A percentile compares a stretch with the other conserved stretches of the same genome.
phyloP scores from a whole-genome alignment of 2,888 invertebrate species.

The Blastobasis adustella region DNA sequence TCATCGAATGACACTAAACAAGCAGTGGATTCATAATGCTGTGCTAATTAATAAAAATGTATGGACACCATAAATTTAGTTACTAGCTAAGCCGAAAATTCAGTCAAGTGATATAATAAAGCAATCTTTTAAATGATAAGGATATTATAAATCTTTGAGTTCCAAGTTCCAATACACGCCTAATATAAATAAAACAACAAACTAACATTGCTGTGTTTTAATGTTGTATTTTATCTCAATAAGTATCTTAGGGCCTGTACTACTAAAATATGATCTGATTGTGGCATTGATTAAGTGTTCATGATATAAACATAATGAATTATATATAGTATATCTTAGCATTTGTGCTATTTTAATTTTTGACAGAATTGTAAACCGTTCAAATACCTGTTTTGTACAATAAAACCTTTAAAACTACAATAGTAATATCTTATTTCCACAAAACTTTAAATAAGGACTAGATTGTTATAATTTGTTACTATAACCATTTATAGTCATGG shows the following conservation, averaged over 20 bases:
- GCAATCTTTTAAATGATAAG: constrained; percentile 38
- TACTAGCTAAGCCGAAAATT: constrained; percentile 36
- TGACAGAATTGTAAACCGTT: constrained; percentile 57
- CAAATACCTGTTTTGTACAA: constrained; percentile 59
- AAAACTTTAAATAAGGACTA: no score
- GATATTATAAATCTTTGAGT: constrained; percentile 31
- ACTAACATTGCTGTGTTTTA: constrained; percentile 31
- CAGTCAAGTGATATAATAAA: constrained; percentile 42
- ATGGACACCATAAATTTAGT: constrained; percentile 36
- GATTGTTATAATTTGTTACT: constrained; percentile 15
- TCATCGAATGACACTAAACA: constrained; percentile 38
- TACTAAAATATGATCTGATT: constrained; percentile 38
- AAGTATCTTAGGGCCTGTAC: constrained; percentile 19
- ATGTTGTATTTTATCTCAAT: constrained; percentile 21
- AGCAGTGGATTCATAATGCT: constrained; percentile 35
- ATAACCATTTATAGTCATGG: no score
- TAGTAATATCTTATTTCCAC: no score
- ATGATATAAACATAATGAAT: constrained; percentile 20
- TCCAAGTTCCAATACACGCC: constrained; percentile 29
- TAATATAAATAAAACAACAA: constrained; percentile 35
- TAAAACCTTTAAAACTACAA: constrained; percentile 42
- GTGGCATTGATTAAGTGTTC: constrained; percentile 15
- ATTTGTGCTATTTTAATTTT: constrained; percentile 56
- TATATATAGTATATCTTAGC: constrained; percentile 37
- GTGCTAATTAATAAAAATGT: constrained; percentile 23